Base-by-base conservation (phyloP, 1,140 invertebrate genomes). In the Drusus annulatus region DNA sequence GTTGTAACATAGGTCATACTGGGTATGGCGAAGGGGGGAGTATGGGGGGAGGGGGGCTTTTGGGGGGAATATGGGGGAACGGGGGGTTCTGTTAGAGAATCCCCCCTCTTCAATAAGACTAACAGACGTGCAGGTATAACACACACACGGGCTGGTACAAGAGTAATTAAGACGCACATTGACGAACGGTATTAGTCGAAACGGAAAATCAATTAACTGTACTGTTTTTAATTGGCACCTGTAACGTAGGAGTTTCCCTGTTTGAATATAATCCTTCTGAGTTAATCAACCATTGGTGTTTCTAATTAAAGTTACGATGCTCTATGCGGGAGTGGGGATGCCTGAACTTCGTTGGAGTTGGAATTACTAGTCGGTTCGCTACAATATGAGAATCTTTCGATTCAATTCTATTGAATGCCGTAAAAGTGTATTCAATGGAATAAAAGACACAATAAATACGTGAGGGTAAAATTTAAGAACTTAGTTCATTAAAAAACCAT, bases 141-240 rank as follows among this genome's bases (percentile, higher is more conserved):
- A 31, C 71, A 25, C 56, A 28, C 71, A 68, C 36, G 56, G 62
- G 51, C 62, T 76, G 60, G 74, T 51, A 76, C 77, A 68, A 54
- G 74, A 74, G 78, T 82, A 82, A 82, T 82, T 82, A 80, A 82
- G 78, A 82, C 81, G 73, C 77, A 68, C 73, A 73, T 63, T 80
- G 81, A 82, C 74, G 73, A 69, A 71, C 76, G 63, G 63, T 73
- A 80, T 80, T 71, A 80, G 73, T 76, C 19, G 74, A 76, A 80
- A 69, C 50, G 60, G 74, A 17, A 52, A 76, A 80, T 76, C 79
- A 80, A 80, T 80, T 80, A 68, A 54, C 58, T 71, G 73, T 68
- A 36, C 62, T 54, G 74, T 80, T 80, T 80, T 80, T 76, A 80
- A 80, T 80, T 80, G 60, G 79, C 75, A 62, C 68, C 68, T 71